Evolutionary conservation across 2,888 invertebrate genomes (phyloP).

Genomic region (Machimus atricapillus): DNA sequence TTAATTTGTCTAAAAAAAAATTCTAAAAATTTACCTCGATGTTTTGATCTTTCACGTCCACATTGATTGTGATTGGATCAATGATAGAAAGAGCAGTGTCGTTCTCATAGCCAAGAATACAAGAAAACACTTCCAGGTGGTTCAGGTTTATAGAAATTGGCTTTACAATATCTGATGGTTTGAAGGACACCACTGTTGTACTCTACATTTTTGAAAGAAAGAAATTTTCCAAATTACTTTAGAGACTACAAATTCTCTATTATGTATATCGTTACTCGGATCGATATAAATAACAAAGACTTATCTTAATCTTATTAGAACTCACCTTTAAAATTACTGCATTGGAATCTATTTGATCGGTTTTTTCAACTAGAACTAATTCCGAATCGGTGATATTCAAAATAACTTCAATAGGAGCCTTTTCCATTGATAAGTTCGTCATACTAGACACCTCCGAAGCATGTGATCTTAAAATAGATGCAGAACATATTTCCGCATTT

Average conservation of each 20-base stretch:
- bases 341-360: conserved; percentile 86
- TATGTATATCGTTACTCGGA: no score
- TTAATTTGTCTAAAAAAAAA: not conserved
- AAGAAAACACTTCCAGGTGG: conserved; percentile 92
- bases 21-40: conserved; percentile 58
- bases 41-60: conserved; percentile 70
- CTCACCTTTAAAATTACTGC: conserved; percentile 86
- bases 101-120: conserved; percentile 87
- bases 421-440: conserved; percentile 44
- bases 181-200: conserved; percentile 86
- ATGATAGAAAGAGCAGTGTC: conserved; percentile 94
- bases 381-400: conserved; percentile 96
- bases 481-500: conserved; percentile 58
- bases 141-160: conserved; percentile 87
- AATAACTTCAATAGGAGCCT: conserved; percentile 72
- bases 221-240: no score
- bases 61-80: conserved; percentile 86
- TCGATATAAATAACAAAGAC: no score
- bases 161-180: conserved; percentile 72
- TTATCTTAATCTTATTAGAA: no score
- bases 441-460: conserved; percentile 42
- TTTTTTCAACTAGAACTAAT: conserved; percentile 91
- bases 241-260: no score
- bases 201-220: conserved; percentile 63
- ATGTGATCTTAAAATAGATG: conserved; percentile 41